Base-by-base conservation (phyloP, 2,888 invertebrate genomes). In the Papilio elwesi region DNA sequence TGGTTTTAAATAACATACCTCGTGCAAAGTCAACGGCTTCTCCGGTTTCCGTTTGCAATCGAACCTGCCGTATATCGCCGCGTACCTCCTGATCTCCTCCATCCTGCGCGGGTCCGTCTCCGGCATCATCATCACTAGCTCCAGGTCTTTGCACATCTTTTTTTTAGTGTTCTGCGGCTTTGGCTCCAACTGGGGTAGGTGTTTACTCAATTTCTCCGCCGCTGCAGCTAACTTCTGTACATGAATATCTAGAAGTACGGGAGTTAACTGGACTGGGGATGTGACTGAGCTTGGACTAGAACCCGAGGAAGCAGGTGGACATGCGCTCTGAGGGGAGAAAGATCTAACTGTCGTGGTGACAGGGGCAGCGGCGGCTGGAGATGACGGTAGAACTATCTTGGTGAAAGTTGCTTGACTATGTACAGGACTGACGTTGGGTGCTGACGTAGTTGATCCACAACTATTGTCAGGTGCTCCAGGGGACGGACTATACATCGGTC, bases 1-100 rank as follows among this genome's bases (percentile, higher is more conserved):
- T 26, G 26, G 26, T 2, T 26, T 38, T 47, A 16, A 49, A 26
- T 49, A 57, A 74, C 84, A 83, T 79, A 96, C 98, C 95, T 99
- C 99, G 88, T 99, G 99, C 70, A 99, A 92, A 9, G 99, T 99
- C 77, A 99, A 94, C 0, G 99, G 99, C 87, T 99, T 99, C 90
- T 99, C 98, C 0, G 98, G 98, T 82, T 98, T 97, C 83, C 99
- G 94, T 90, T 99, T 99, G 85, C 99, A 99, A 87, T 99, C 99
- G 89, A 99, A 99, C 77, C 99, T 95, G 6, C 99, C 99, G 86
- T 99, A 99, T 80, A 99, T 99, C 49, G 99, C 99, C 1, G 99
- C 98, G 89, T 98, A 99, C 90, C 98, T 97, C 83, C 99, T 95
- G 74, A 98, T 98, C 88, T 98, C 97, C 78, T 98, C 98, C 97